Base-by-base conservation (phyloP, 2,113 vertebrate genomes). In the Lethenteron reissneri region DNA sequence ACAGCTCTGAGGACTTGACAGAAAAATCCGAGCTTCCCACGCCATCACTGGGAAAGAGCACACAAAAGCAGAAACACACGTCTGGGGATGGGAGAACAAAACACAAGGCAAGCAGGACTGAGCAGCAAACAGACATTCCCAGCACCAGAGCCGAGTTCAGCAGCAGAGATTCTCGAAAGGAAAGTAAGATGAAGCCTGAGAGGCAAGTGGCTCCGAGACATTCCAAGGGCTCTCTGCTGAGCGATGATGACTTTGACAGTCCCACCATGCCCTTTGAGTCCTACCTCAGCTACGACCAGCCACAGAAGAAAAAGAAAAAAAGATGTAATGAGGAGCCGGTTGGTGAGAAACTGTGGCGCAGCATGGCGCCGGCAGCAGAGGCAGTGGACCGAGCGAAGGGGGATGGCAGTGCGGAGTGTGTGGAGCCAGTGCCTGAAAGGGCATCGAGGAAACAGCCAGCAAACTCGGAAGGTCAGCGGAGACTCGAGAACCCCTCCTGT, bases 191-290 rank as follows among this genome's bases (percentile, higher is more conserved):
- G n/a, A 68, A 68, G 25, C 41, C 41, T 6, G 41, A 41, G 41
- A 41, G 41, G 41, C 41, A 41, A 41, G 41, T 3, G 41, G 41
- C 41, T 41, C 41, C 41, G 41, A 41, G 41, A 41, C 41, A 41
- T 5, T 6, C 41, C n/a, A 25, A 68, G 25, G 11, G 64, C 25
- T 68, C 64, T 10, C n/a, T 17, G 25, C n/a, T 17, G 64, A 9
- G n/a, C 9, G 80, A 85, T 13, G 91, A 86, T 70, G 88, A 88
- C 41, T 81, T 82, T 4, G 83, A 86, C 19, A 79, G 82, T 14
- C 90, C 89, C 17, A 89, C 87, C 3, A 96, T 90, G 94, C 97
- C 92, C 9, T 99, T 99, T 3, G 94, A 99, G 80, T 96, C 89
- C 0, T 97, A 96, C 73, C 86, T 99, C 74, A 96, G 87, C 10